Conservation (phyloP, 2,797 vertebrate species). For the Myotis planiceps region DNA sequence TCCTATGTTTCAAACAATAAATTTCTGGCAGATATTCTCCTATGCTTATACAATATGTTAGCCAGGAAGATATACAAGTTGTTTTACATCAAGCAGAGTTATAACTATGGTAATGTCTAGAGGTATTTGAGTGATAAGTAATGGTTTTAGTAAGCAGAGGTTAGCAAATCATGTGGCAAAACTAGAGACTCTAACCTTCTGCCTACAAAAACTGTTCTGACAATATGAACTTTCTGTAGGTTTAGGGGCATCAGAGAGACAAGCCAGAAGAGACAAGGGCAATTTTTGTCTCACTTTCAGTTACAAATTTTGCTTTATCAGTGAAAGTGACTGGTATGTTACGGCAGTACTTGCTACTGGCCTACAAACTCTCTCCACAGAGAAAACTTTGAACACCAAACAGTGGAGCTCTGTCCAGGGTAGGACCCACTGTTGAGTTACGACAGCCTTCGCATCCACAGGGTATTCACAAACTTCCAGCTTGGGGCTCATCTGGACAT, state of each 20-base stretch:
- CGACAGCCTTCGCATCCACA: background rate
- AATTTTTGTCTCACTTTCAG: conserved; percentile 7
- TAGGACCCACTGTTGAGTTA: background rate
- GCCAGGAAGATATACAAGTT: background rate
- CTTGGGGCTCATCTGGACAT: background rate
- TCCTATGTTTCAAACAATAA: conserved; percentile 42
- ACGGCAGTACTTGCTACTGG: conserved; percentile 16
- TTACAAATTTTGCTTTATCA: conserved; percentile 50
- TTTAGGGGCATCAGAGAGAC: background rate
- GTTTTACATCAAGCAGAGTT: conserved; percentile 6
- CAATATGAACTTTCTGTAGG: background rate
- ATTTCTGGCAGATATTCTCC: conserved; percentile 6
- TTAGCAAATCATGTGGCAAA: background rate
- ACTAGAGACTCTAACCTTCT: background rate
- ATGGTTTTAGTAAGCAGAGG: conserved; percentile 28
- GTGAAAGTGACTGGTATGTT: background rate
- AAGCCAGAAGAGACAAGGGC: background rate
- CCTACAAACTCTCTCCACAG: background rate
- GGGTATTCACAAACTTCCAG: background rate
- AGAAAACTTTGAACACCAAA: conserved; percentile 21
- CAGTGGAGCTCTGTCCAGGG: background rate
- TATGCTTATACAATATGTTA: background rate
- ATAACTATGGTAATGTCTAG: conserved; percentile 1
- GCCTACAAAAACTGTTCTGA: background rate
- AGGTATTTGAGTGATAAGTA: conserved; percentile 15